phyloP scores from a whole-genome alignment of 2,113 vertebrate species.

The Brachyistius frenatus region DNA sequence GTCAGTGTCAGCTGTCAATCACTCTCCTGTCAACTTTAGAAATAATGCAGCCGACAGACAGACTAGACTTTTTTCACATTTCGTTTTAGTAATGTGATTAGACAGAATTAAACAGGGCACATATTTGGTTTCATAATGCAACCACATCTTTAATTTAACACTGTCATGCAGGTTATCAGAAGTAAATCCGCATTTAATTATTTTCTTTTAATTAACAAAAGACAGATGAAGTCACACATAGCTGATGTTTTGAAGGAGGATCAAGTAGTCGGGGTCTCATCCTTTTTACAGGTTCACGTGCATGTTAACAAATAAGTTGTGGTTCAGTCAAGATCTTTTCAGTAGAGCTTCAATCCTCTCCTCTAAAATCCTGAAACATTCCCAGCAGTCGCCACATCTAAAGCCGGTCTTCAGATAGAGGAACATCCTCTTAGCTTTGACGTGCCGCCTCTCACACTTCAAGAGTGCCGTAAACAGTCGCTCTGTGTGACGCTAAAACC shows the following conservation, averaged over 20 bases:
- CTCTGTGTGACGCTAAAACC: background rate
- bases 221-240: no score
- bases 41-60: no score
- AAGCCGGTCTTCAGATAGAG: conserved; percentile 16
- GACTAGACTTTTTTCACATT: background rate
- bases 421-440: background rate
- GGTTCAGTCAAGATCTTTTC: background rate
- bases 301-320: background rate
- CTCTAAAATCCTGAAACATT: background rate
- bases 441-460: background rate
- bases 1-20: no score
- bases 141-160: no score
- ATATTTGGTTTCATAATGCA: no score
- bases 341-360: background rate
- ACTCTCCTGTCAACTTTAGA: no score
- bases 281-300: background rate
- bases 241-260: no score
- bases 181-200: no score
- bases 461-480: background rate
- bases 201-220: no score
- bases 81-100: background rate
- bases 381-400: background rate
- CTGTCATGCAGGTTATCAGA: no score
- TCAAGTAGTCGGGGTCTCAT: no score
- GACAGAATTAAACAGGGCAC: background rate